Evolutionary conservation across 2,888 invertebrate species (phyloP).

Genomic region (Sericinus montela): DNA sequence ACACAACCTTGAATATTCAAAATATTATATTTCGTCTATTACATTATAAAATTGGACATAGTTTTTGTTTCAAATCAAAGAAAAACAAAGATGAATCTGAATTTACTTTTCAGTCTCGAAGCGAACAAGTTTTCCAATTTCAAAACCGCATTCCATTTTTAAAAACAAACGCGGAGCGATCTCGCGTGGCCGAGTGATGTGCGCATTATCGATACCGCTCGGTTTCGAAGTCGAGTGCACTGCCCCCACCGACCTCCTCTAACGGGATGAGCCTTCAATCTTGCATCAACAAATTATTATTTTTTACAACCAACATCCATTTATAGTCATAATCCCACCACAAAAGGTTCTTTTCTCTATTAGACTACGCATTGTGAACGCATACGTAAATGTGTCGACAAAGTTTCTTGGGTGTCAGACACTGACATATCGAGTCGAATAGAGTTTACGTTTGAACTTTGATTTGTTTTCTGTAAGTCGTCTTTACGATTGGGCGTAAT

Average conservation of each 20-base stretch:
- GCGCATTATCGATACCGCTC: slow-evolving; percentile 57
- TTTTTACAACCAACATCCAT: slow-evolving; percentile 22
- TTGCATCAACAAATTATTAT: slow-evolving; percentile 53
- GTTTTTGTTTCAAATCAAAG: slow-evolving; percentile 17
- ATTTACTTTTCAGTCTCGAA: slow-evolving; percentile 41
- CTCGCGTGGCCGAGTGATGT: slow-evolving; percentile 50
- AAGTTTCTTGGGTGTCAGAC: slow-evolving; percentile 46
- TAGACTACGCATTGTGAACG: slow-evolving; percentile 15
- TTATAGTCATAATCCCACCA: slow-evolving; percentile 30
- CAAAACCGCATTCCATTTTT: slow-evolving; percentile 63
- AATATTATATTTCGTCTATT: background rate
- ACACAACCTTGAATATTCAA: too few relatives aligned
- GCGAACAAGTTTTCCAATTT: slow-evolving; percentile 57
- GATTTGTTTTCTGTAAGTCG: slow-evolving; percentile 36
- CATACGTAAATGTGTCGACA: slow-evolving; percentile 23
- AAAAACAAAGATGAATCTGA: slow-evolving; percentile 34
- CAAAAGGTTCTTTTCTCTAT: slow-evolving; percentile 37
- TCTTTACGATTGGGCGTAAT: slow-evolving; percentile 24
- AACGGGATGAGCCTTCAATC: slow-evolving; percentile 66
- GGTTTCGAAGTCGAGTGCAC: slow-evolving; percentile 53
- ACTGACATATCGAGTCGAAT: slow-evolving; percentile 47
- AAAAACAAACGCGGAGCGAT: slow-evolving; percentile 44
- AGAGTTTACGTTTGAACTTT: slow-evolving; percentile 34
- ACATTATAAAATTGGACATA: background rate
- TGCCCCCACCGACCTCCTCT: slow-evolving; percentile 51